phyloP scores from a whole-genome alignment of 2,113 vertebrate species.

The Colossoma macropomum region DNA sequence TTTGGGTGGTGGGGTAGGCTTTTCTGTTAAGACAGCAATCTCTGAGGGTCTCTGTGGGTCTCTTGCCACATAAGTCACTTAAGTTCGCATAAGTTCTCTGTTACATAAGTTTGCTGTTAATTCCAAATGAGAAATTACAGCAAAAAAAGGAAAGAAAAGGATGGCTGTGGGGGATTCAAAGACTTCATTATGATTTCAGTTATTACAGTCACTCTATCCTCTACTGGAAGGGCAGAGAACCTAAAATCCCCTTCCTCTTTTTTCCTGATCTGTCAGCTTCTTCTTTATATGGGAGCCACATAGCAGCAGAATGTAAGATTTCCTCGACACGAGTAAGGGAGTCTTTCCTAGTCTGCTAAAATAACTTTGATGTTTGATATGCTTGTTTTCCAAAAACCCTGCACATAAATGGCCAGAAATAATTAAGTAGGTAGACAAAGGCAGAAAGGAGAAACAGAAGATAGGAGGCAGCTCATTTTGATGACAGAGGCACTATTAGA shows the following conservation, averaged over 20 bases:
- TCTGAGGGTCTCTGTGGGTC: slow-evolving; percentile 41
- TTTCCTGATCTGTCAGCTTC: slow-evolving; percentile 69
- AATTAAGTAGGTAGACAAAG: background rate
- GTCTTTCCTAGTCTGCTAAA: slow-evolving; percentile 30
- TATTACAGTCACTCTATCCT: slow-evolving; percentile 52
- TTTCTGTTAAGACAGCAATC: slow-evolving; percentile 62
- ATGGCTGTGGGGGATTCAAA: slow-evolving; percentile 56
- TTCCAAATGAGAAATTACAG: slow-evolving; percentile 60
- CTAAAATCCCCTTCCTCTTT: slow-evolving; percentile 59
- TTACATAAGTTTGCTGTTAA: slow-evolving; percentile 59
- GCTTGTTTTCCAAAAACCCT: slow-evolving; percentile 41
- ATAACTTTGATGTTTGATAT: slow-evolving; percentile 56
- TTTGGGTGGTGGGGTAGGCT: slow-evolving; percentile 7
- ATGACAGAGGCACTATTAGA: too few species aligned
- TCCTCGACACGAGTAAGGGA: slow-evolving; percentile 21
- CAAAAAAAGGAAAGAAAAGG: slow-evolving; percentile 28
- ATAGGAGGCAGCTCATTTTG: background rate
- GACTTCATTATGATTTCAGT: slow-evolving; percentile 60
- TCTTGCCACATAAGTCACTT: too few species aligned
- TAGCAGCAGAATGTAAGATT: slow-evolving; percentile 42
- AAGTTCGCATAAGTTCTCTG: too few species aligned
- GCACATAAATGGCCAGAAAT: background rate
- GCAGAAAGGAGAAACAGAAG: background rate
- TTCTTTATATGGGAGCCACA: slow-evolving; percentile 51
- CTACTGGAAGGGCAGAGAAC: slow-evolving; percentile 57